phyloP scores from a whole-genome alignment of 37 sponge, comb jelly and placozoan genomes.

The Spongilla lacustris region DNA sequence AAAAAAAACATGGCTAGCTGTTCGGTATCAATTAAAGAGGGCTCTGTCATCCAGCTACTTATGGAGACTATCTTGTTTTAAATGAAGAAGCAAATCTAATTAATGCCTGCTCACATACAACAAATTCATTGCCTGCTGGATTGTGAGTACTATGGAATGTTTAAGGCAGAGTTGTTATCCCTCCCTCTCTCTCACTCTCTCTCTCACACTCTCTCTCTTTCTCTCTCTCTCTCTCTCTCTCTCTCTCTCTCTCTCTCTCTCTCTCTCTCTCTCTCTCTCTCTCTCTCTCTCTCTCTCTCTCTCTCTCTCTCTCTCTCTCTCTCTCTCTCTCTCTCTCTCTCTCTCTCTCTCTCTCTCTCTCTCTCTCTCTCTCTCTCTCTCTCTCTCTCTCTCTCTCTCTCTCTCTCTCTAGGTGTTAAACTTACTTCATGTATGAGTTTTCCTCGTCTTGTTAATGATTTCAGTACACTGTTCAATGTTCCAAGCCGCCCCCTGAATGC shows the following conservation, averaged over 20 bases:
- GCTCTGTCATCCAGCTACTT: too few species aligned
- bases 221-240: not conserved
- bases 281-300: conserved; percentile 3
- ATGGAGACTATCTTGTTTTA: too few species aligned
- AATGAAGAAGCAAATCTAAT: not conserved
- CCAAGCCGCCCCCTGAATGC: not conserved
- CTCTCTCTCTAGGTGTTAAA: conserved; percentile 5
- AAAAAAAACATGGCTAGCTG: too few species aligned
- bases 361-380: conserved; percentile 26
- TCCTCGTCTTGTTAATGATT: not conserved
- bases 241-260: not conserved
- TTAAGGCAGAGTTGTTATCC: not conserved
- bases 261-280: conserved; percentile 9
- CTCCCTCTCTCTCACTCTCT: conserved; percentile 3
- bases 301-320: too few species aligned
- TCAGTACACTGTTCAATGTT: not conserved
- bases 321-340: conserved; percentile 22
- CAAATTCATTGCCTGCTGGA: too few species aligned
- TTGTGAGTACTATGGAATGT: too few species aligned
- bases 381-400: conserved; percentile 33
- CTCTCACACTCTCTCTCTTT: conserved; percentile 8
- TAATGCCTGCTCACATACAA: not conserved
- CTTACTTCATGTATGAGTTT: not conserved
- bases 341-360: conserved; percentile 18
- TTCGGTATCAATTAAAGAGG: too few species aligned